phyloP scores from a whole-genome alignment of 2,888 invertebrate genomes.

The Miltochrista miniata region DNA sequence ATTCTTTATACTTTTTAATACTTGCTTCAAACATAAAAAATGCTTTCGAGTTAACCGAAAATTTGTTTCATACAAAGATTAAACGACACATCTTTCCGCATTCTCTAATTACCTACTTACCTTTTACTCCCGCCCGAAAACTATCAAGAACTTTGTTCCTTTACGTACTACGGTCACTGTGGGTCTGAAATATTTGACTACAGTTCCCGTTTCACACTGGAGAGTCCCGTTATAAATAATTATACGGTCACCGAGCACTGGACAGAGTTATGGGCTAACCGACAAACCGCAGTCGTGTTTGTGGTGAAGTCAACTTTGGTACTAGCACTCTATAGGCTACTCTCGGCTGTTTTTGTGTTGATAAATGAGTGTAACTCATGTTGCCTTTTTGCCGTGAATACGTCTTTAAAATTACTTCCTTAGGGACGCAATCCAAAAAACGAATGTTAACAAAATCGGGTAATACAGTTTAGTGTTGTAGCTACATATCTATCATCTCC shows the following conservation, averaged over 20 bases:
- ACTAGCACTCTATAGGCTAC: slow-evolving; percentile 16
- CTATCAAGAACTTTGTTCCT: slow-evolving; percentile 2
- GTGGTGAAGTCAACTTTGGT: slow-evolving; percentile 24
- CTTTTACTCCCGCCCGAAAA: background rate
- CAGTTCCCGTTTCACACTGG: slow-evolving; percentile 8
- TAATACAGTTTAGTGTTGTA: too few relatives aligned
- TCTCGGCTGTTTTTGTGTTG: slow-evolving; percentile 14
- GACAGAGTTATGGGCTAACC: slow-evolving; percentile 45
- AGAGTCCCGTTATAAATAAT: slow-evolving; percentile 57
- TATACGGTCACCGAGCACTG: slow-evolving; percentile 50
- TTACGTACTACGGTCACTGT: slow-evolving; percentile 4
- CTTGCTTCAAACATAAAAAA: too few relatives aligned
- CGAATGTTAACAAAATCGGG: too few relatives aligned
- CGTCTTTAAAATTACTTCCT: too few relatives aligned
- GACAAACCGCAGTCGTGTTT: slow-evolving; percentile 24
- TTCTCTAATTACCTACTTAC: background rate
- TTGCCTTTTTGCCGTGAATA: background rate
- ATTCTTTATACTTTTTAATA: too few relatives aligned
- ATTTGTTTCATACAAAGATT: background rate
- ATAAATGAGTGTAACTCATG: background rate
- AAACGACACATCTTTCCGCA: background rate
- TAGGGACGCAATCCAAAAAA: too few relatives aligned
- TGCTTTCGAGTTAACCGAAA: too few relatives aligned
- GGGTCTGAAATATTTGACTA: slow-evolving; percentile 12
- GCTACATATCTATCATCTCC: too few relatives aligned